Conservation (phyloP, 2,113 vertebrate species). For the Gymnorhina tibicen region DNA sequence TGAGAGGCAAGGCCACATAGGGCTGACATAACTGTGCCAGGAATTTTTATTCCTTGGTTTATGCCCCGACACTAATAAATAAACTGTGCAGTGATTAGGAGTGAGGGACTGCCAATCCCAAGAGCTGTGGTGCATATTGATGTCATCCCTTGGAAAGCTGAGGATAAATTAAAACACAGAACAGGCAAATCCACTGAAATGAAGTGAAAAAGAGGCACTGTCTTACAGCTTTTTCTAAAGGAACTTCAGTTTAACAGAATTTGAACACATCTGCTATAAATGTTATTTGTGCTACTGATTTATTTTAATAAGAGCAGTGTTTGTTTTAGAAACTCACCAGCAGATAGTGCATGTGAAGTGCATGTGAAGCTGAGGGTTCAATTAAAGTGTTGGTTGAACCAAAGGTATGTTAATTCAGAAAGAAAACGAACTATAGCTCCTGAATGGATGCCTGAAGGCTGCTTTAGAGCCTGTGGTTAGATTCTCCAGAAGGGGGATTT, state of each 20-base stretch:
- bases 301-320: background rate
- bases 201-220: background rate
- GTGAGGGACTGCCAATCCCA: background rate
- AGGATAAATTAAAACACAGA: background rate
- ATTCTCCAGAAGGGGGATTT: background rate
- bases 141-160: background rate
- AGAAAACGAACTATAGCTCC: background rate
- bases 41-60: background rate
- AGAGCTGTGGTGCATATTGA: background rate
- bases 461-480: accelerated
- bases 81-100: background rate
- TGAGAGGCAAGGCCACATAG: background rate
- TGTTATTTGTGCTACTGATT: background rate
- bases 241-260: background rate
- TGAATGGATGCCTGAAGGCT: background rate
- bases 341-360: background rate
- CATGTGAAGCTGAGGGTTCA: background rate
- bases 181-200: background rate
- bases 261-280: background rate
- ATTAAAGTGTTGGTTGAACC: background rate
- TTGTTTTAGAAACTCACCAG: background rate
- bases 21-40: background rate
- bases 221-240: background rate
- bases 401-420: background rate
- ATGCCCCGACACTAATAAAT: background rate